Evolutionary conservation across 2,797 vertebrate species (phyloP).

Genomic region (Gymnodraco acuticeps): DNA sequence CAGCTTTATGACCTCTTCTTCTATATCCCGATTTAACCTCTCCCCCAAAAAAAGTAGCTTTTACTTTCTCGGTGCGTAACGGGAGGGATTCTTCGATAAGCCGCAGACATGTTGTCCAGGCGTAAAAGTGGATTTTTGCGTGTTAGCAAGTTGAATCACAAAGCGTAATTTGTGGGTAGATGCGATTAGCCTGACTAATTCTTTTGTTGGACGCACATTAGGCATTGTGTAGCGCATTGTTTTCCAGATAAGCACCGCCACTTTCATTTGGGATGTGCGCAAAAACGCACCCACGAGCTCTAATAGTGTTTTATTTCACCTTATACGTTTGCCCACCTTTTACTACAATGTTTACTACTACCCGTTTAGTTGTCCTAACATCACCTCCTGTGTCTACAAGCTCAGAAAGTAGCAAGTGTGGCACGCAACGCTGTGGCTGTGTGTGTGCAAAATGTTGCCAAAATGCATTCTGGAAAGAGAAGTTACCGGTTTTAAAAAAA

Average conservation of each 20-base stretch:
- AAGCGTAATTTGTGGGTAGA: conserved; percentile 58
- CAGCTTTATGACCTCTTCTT: conserved; percentile 21
- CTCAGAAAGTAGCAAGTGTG: conserved; percentile 74
- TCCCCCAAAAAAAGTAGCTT: conserved; percentile 49
- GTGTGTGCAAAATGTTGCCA: conserved; percentile 38
- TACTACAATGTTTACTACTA: conserved; percentile 70
- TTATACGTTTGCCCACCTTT: conserved; percentile 32
- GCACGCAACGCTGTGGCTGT: conserved; percentile 31
- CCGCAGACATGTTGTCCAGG: conserved; percentile 58
- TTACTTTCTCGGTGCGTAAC: conserved; percentile 65
- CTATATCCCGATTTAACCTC: conserved; percentile 15
- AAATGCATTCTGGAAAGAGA: conserved; percentile 23
- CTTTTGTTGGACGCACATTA: conserved; percentile 77
- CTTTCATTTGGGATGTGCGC: conserved; percentile 62
- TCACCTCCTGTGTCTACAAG: conserved; percentile 71
- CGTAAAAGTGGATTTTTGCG: conserved; percentile 69
- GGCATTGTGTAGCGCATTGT: conserved; percentile 67
- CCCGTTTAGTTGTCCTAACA: conserved; percentile 79
- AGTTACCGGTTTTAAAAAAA: conserved; percentile 47
- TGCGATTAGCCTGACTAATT: conserved; percentile 77
- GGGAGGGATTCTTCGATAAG: conserved; percentile 36
- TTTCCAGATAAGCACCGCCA: conserved; percentile 64
- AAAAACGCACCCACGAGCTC: conserved; percentile 26
- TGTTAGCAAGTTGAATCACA: conserved; percentile 61
- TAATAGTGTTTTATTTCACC: background rate